Evolutionary conservation across 2,113 vertebrate genomes (phyloP).

Genomic region (Trogon surrucura): DNA sequence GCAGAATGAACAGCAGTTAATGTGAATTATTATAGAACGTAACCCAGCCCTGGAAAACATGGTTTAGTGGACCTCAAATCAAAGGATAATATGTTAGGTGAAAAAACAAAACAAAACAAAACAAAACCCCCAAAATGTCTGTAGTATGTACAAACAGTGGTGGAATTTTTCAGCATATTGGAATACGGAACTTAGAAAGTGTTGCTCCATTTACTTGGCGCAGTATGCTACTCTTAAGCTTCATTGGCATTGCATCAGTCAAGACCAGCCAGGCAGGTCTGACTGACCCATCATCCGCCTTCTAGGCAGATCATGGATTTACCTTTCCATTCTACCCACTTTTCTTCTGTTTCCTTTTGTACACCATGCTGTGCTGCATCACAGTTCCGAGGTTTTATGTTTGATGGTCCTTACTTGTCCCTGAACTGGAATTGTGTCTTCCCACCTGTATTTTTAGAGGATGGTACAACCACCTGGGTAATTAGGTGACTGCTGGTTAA

Average conservation of each 20-base stretch:
- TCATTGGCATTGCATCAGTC: not conserved
- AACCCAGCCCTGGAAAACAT: not conserved
- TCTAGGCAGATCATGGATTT: not conserved
- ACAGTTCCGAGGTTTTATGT: not conserved
- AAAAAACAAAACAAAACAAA: not conserved
- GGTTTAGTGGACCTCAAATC: not conserved
- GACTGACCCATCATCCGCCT: not conserved
- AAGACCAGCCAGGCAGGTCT: not conserved
- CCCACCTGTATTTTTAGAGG: not conserved
- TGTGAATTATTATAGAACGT: not conserved
- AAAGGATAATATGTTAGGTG: not conserved
- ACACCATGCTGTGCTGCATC: not conserved
- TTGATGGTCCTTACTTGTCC: not conserved
- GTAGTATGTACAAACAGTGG: not conserved
- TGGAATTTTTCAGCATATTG: not conserved
- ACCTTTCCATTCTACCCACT: not conserved
- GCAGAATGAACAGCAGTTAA: not conserved
- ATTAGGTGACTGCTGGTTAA: not conserved
- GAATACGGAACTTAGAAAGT: not conserved
- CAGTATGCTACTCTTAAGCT: not conserved
- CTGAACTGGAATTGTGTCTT: not conserved
- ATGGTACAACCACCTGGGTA: not conserved
- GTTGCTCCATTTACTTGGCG: not conserved
- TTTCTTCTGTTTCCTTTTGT: not conserved
- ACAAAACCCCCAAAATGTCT: not conserved